Evolutionary conservation across 2,888 invertebrate species (phyloP).

Genomic region (Antheraea assamensis): DNA sequence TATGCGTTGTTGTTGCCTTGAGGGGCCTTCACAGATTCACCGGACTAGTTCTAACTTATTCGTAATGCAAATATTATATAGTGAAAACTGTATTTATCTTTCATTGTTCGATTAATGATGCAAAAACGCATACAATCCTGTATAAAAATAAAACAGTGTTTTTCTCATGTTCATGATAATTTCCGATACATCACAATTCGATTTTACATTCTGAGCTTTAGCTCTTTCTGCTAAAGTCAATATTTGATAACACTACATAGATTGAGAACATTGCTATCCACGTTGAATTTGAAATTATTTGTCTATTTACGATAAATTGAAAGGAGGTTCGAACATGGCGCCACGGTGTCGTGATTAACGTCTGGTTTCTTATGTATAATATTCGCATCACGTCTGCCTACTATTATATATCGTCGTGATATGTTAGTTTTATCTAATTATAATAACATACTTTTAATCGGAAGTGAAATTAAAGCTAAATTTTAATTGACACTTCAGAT

Average conservation of each 20-base stretch:
- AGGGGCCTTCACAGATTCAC: too few relatives aligned
- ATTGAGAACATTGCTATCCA: background rate
- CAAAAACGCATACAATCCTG: slow-evolving; percentile 14
- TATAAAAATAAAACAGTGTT: slow-evolving; percentile 16
- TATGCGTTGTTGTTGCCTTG: too few relatives aligned
- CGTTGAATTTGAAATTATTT: background rate
- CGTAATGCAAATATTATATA: background rate
- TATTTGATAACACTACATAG: background rate
- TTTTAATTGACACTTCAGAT: background rate
- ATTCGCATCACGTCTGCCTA: background rate
- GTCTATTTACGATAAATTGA: slow-evolving; percentile 11
- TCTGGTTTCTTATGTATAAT: background rate
- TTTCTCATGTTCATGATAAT: slow-evolving; percentile 23
- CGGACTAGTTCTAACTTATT: too few relatives aligned
- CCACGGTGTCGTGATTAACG: background rate
- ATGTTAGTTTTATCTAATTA: background rate
- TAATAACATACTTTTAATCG: slow-evolving; percentile 2
- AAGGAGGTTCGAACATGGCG: slow-evolving; percentile 11
- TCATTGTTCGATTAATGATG: slow-evolving; percentile 19
- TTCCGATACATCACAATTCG: slow-evolving; percentile 5
- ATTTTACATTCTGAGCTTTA: background rate
- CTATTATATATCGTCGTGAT: background rate
- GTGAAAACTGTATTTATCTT: slow-evolving; percentile 9
- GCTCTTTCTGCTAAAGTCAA: background rate
- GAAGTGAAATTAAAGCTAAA: slow-evolving; percentile 1